These are phyloP conservation scores for Hedya salicella DNA, from an alignment of 2,888 invertebrate genomes.

Conservation along the genomic window DNA sequence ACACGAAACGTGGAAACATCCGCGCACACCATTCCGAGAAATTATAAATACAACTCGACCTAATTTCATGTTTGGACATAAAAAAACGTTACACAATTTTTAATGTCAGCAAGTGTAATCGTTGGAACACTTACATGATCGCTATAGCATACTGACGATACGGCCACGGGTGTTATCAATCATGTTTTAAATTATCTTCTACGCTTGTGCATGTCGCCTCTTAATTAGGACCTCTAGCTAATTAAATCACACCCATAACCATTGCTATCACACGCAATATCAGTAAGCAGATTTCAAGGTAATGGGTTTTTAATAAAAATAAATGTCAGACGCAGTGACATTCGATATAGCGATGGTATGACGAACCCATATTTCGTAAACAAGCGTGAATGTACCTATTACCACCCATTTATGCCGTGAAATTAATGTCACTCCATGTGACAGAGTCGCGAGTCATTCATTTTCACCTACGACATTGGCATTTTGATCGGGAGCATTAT, in stretches of 20 bases:
- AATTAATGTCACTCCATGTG: conserved; percentile 40
- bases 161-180: conserved; percentile 32
- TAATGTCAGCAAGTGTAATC: conserved; percentile 61
- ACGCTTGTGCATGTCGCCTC: conserved; percentile 14
- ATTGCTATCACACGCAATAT: conserved; percentile 21
- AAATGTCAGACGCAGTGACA: conserved; percentile 36
- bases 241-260: conserved; percentile 39
- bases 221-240: conserved; percentile 39
- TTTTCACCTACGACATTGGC: conserved; percentile 43
- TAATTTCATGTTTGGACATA: conserved; percentile 74
- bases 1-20: conserved; percentile 69
- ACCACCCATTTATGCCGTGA: conserved; percentile 36
- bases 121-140: conserved; percentile 47
- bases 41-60: conserved; percentile 77
- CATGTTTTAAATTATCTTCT: conserved; percentile 36
- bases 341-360: conserved; percentile 41
- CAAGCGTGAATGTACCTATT: conserved; percentile 36
- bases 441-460: conserved; percentile 38
- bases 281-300: conserved; percentile 25
- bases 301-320: conserved; percentile 39
- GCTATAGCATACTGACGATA: conserved; percentile 27
- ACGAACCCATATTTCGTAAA: conserved; percentile 41
- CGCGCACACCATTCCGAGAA: conserved; percentile 75
- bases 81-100: conserved; percentile 74
- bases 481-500: conserved; percentile 41